phyloP scores from a whole-genome alignment of 2,113 vertebrate species.

The Apistogramma diplotaenia region DNA sequence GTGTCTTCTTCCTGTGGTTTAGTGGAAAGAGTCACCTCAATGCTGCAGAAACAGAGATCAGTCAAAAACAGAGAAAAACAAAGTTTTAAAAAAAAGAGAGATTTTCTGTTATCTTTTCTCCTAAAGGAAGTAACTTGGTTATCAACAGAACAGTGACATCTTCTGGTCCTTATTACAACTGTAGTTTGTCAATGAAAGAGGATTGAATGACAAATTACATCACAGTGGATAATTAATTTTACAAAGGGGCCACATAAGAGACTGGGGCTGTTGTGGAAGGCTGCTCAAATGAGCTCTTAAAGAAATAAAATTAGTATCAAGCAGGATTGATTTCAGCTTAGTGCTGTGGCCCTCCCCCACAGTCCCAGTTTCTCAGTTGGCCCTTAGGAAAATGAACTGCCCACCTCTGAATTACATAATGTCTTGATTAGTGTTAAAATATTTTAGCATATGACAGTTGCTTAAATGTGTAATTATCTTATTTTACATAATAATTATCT shows the following conservation, averaged over 20 bases:
- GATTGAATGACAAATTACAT: not conserved
- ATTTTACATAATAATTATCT: no score
- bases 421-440: not conserved
- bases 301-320: not conserved
- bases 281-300: not conserved
- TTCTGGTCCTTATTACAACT: conserved; percentile 25
- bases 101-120: not conserved
- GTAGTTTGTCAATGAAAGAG: not conserved
- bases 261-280: not conserved
- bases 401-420: not conserved
- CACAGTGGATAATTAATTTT: not conserved
- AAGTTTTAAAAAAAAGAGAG: not conserved
- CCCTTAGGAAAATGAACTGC: not conserved
- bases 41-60: conserved; percentile 66
- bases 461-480: no score
- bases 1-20: conserved; percentile 73
- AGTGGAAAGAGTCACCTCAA: conserved; percentile 82
- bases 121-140: not conserved
- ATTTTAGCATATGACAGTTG: not conserved
- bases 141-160: conserved; percentile 34
- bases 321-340: no score
- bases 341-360: no score
- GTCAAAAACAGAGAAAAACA: not conserved
- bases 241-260: not conserved
- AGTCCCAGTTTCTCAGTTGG: no score